phyloP scores from a whole-genome alignment of 2,888 invertebrate species.

The Therioaphis trifolii region DNA sequence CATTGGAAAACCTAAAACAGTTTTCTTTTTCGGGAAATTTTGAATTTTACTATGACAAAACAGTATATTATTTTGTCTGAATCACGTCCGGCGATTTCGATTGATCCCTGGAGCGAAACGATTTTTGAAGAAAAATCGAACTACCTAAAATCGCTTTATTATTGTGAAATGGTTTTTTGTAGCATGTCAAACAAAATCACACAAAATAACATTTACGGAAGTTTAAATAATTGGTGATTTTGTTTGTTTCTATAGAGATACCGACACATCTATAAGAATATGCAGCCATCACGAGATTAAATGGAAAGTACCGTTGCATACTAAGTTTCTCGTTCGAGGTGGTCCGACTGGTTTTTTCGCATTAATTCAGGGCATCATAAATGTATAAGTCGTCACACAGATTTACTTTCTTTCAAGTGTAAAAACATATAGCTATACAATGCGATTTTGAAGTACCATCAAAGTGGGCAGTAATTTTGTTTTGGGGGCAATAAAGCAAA shows the following conservation, averaged over 20 bases:
- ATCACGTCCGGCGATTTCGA: slow-evolving; percentile 3
- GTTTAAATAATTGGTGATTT: not conserved
- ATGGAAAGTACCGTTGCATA: slow-evolving; percentile 53
- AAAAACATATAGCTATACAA: not conserved
- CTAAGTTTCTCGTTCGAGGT: slow-evolving; percentile 59
- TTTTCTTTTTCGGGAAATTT: not conserved
- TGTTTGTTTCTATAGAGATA: not conserved
- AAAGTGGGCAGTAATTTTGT: not conserved
- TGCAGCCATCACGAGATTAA: not conserved
- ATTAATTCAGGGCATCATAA: slow-evolving; percentile 28
- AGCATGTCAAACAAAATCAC: not conserved
- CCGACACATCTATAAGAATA: not conserved
- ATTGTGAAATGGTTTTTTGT: not conserved
- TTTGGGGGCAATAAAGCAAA: too few species aligned
- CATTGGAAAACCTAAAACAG: too few species aligned
- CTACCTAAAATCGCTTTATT: not conserved
- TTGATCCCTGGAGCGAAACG: not conserved
- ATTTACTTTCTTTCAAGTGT: slow-evolving; percentile 53
- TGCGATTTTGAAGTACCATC: not conserved
- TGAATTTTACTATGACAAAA: not conserved
- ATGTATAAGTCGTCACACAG: slow-evolving; percentile 21
- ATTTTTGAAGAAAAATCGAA: not conserved
- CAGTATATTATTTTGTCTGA: not conserved
- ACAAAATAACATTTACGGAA: not conserved
- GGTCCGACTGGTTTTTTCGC: slow-evolving; percentile 49